Percentiles rank a stretch among this genome's conserved stretches.
Evolutionary conservation across 1,140 invertebrate genomes (phyloP).

Genomic region (Tetragnatha versicolor): DNA sequence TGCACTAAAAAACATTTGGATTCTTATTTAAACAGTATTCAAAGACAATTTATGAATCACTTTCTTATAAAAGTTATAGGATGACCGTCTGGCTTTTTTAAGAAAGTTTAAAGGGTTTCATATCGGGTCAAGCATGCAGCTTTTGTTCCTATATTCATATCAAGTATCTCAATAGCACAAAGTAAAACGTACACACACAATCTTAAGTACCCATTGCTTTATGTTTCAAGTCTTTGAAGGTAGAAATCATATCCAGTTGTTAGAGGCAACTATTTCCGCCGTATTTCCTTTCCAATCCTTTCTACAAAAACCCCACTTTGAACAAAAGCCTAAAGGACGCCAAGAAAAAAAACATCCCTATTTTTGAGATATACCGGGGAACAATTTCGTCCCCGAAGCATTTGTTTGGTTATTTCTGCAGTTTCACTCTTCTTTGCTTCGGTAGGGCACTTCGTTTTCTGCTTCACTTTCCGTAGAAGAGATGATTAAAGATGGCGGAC

Average conservation of each 20-base stretch:
- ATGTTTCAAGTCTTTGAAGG: no score
- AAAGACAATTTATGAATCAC: no score
- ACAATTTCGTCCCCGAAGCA: not conserved
- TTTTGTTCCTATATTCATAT: no score
- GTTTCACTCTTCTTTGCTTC: slow-evolving; percentile 3
- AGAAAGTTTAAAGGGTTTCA: no score
- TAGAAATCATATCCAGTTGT: slow-evolving; percentile 16
- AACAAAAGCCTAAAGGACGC: not conserved
- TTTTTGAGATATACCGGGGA: slow-evolving; percentile 4
- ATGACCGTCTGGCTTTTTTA: no score
- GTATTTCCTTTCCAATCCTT: not conserved
- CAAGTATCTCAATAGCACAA: no score
- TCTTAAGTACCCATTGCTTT: no score
- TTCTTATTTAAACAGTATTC: no score
- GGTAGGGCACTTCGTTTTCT: not conserved
- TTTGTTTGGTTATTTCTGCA: not conserved
- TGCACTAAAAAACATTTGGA: no score
- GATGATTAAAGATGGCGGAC: slow-evolving; percentile 1
- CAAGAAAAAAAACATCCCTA: not conserved
- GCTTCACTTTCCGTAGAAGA: not conserved
- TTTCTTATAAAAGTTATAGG: no score
- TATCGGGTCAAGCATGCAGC: no score
- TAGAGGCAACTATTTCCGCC: not conserved
- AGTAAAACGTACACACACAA: no score
- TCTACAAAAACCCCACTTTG: not conserved